phyloP scores from a whole-genome alignment of 2,888 invertebrate genomes.

The Automeris io region DNA sequence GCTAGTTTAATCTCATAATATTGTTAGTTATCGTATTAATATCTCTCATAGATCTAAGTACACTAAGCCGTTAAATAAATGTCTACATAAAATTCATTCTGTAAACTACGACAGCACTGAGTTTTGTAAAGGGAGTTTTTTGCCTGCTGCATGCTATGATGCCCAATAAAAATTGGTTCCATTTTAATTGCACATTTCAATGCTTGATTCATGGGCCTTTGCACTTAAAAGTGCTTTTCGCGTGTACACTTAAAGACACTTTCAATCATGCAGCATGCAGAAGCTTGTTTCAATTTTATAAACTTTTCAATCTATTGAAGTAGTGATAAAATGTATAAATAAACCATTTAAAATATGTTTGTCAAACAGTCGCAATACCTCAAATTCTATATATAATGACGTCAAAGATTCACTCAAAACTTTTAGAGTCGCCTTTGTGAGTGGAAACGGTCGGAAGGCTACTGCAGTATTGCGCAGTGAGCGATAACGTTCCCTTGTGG shows the following conservation, averaged over 20 bases:
- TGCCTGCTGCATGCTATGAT: conserved; percentile 72
- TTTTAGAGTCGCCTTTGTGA: conserved; percentile 72
- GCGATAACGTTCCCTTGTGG: no score
- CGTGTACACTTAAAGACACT: conserved; percentile 53
- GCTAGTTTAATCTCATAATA: conserved; percentile 43
- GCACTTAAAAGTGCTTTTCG: conserved; percentile 36
- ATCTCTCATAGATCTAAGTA: conserved; percentile 44
- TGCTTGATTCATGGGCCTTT: conserved; percentile 41
- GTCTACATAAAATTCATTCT: conserved; percentile 18
- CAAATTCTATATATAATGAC: conserved; percentile 13
- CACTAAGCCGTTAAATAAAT: conserved; percentile 7
- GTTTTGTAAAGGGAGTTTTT: conserved; percentile 25
- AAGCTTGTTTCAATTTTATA: conserved; percentile 43
- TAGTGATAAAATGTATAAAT: no score
- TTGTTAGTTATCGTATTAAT: conserved; percentile 36
- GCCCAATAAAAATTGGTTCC: conserved; percentile 33
- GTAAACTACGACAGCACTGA: background rate
- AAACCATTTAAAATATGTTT: no score
- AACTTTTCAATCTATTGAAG: conserved; percentile 31
- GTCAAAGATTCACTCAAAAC: conserved; percentile 59
- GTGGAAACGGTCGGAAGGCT: conserved; percentile 26
- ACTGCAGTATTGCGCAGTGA: no score
- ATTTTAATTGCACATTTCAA: conserved; percentile 44
- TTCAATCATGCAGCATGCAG: conserved; percentile 73
- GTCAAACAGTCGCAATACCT: no score